Evolutionary conservation across 2,113 vertebrate species (phyloP).

Genomic region (Emberiza fucata): DNA sequence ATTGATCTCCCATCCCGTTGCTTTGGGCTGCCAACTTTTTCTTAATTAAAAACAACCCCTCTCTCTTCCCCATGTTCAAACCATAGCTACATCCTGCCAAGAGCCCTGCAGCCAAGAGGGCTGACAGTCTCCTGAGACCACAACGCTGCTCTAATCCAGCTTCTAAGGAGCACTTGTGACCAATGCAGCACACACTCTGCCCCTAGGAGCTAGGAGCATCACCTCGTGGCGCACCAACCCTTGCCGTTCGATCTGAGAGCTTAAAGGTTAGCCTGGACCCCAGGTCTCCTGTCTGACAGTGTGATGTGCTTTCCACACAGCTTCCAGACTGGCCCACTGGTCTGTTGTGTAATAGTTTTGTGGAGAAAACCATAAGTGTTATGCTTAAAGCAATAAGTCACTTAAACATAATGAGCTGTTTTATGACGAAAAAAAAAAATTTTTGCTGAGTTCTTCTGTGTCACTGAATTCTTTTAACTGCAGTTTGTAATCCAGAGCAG

Average conservation of each 20-base stretch:
- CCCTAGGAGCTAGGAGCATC: slow-evolving; percentile 75
- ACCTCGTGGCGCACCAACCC: slow-evolving; percentile 70
- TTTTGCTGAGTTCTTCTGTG: slow-evolving; percentile 47
- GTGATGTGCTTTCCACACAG: slow-evolving; percentile 68
- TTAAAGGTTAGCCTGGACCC: slow-evolving; percentile 74
- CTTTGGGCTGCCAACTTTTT: slow-evolving; percentile 67
- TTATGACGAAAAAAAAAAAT: neutral
- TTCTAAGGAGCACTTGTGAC: slow-evolving; percentile 72
- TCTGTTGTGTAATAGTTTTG: slow-evolving; percentile 64
- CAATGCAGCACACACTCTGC: slow-evolving; percentile 70
- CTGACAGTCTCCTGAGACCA: slow-evolving; percentile 74
- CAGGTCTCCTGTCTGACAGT: slow-evolving; percentile 73
- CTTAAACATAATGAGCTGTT: slow-evolving; percentile 64
- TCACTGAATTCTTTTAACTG: slow-evolving; percentile 58
- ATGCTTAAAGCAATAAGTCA: slow-evolving; percentile 69
- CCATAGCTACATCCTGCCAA: slow-evolving; percentile 73
- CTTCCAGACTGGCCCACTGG: slow-evolving; percentile 63
- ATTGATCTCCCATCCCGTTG: slow-evolving; percentile 70
- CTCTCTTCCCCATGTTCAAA: slow-evolving; percentile 75
- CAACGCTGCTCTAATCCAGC: slow-evolving; percentile 73
- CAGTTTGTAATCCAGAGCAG: slow-evolving; percentile 58
- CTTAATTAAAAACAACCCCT: slow-evolving; percentile 72
- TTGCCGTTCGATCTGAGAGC: slow-evolving; percentile 70
- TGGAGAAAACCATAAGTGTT: slow-evolving; percentile 60
- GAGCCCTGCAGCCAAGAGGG: slow-evolving; percentile 73